These are phyloP conservation scores for Lithobates sylvaticus DNA, from an alignment of 2,797 vertebrate species.

Conservation along the genomic window DNA sequence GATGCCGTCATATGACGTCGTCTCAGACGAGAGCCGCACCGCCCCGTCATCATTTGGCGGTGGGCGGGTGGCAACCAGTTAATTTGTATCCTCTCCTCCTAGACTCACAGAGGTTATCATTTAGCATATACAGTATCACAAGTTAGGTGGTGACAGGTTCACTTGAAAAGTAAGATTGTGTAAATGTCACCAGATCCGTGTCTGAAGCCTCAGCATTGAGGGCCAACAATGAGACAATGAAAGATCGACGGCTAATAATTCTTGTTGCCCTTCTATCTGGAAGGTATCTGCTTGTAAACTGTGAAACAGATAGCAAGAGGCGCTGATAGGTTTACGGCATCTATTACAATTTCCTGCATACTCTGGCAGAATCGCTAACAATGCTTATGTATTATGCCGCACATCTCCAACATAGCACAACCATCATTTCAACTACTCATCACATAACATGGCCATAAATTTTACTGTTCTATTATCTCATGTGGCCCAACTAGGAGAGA, in stretches of 20 bases:
- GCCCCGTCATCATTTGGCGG: too few relatives aligned
- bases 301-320: conserved; percentile 3
- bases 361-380: conserved; percentile 14
- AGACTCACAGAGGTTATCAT: not conserved
- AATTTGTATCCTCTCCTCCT: not conserved
- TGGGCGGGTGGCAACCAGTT: too few relatives aligned
- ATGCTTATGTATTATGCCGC: conserved; percentile 27
- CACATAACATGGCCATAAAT: conserved; percentile 21
- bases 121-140: too few relatives aligned
- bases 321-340: conserved; percentile 34
- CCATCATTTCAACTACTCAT: conserved; percentile 35
- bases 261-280: not conserved
- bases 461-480: conserved; percentile 32
- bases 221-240: not conserved
- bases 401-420: conserved; percentile 23
- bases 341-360: conserved; percentile 47
- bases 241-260: conserved; percentile 17
- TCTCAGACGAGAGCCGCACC: too few relatives aligned
- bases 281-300: conserved; percentile 29
- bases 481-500: not conserved
- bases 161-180: not conserved
- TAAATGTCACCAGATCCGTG: not conserved
- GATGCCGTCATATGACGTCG: too few relatives aligned
- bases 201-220: not conserved
- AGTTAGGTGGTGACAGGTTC: not conserved